Evolutionary conservation across 2,113 vertebrate species (phyloP).

Genomic region (Lampris megalopsis): DNA sequence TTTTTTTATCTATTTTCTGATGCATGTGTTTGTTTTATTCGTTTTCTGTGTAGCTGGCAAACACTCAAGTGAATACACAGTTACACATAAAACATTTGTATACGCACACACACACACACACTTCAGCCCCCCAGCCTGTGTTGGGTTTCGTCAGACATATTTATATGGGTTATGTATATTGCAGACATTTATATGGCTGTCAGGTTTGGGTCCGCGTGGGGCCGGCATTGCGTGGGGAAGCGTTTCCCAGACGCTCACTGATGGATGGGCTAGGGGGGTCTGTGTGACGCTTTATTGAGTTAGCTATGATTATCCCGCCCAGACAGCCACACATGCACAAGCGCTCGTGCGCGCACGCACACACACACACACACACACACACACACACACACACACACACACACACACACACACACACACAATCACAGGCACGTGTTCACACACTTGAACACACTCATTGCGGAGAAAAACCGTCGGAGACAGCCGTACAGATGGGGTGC

Average conservation of each 20-base stretch:
- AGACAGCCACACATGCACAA: slow-evolving; percentile 79
- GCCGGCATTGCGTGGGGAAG: slow-evolving; percentile 83
- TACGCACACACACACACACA: slow-evolving; percentile 31
- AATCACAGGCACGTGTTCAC: neutral
- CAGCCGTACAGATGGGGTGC: slow-evolving; percentile 57
- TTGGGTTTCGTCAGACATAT: slow-evolving; percentile 83
- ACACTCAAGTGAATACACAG: slow-evolving; percentile 9
- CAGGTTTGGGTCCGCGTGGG: slow-evolving; percentile 89
- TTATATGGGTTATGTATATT: slow-evolving; percentile 94
- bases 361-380: slow-evolving; percentile 33
- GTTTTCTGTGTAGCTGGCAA: slow-evolving; percentile 62
- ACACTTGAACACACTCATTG: slow-evolving; percentile 13
- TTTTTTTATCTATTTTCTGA: slow-evolving; percentile 69
- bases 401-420: neutral
- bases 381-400: slow-evolving; percentile 38
- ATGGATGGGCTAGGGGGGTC: slow-evolving; percentile 90
- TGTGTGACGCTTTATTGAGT: slow-evolving; percentile 99
- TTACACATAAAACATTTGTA: slow-evolving; percentile 41
- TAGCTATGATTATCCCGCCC: slow-evolving; percentile 98
- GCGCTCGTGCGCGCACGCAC: slow-evolving; percentile 27
- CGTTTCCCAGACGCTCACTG: slow-evolving; percentile 94
- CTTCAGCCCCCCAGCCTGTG: slow-evolving; percentile 54
- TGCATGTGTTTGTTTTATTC: slow-evolving; percentile 70
- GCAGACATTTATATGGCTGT: slow-evolving; percentile 99
- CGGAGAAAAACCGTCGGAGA: slow-evolving; percentile 67